These are phyloP conservation scores for Neotragus pygmaeus DNA, from an alignment of 2,113 vertebrate species.

Conservation along the genomic window DNA sequence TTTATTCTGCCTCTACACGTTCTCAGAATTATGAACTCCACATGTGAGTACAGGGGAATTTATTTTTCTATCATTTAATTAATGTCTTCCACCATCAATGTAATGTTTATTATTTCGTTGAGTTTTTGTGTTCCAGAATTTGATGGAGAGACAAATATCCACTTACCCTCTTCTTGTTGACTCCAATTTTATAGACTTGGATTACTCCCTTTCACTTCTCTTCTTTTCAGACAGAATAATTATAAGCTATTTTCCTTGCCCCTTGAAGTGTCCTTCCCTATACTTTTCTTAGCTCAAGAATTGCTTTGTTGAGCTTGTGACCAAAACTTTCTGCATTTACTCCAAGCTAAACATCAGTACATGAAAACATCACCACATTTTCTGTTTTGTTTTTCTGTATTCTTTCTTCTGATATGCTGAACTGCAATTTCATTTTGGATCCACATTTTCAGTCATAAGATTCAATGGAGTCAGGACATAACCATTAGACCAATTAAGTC, in stretches of 20 bases:
- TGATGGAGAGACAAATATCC: neutral
- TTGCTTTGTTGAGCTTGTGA: neutral
- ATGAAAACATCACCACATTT: neutral
- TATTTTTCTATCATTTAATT: neutral
- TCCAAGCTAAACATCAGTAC: neutral
- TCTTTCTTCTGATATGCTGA: neutral
- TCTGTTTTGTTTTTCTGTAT: neutral
- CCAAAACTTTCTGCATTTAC: neutral
- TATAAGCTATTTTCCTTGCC: neutral
- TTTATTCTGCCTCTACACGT: neutral
- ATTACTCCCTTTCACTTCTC: neutral
- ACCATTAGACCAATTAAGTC: neutral
- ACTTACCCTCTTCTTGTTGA: neutral
- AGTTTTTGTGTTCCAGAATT: slow-evolving; percentile 1
- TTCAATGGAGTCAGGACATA: neutral
- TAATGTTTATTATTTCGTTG: neutral
- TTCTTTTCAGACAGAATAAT: neutral
- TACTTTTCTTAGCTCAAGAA: neutral
- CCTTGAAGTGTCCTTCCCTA: neutral
- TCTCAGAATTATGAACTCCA: neutral
- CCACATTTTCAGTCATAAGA: neutral
- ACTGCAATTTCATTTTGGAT: neutral
- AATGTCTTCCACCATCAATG: neutral
- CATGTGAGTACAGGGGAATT: neutral
- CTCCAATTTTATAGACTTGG: neutral